Evolutionary conservation across 2,888 invertebrate species (phyloP).

Genomic region (Apamea monoglypha): DNA sequence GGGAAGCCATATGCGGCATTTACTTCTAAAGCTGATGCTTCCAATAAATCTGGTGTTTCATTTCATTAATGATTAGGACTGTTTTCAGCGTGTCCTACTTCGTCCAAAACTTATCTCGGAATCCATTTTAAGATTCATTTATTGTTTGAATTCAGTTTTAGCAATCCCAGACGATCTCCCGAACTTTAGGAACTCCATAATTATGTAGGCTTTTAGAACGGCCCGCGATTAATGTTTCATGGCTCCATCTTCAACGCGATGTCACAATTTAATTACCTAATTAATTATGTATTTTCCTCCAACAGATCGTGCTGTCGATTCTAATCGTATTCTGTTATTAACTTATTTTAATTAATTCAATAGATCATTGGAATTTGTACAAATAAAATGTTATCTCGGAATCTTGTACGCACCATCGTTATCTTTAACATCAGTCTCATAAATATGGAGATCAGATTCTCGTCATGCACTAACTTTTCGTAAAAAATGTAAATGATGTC

Average conservation of each 20-base stretch:
- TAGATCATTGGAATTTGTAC: constrained; percentile 33
- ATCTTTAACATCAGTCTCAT: constrained; percentile 34
- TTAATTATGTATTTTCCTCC: constrained; percentile 8
- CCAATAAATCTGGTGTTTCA: constrained; percentile 8
- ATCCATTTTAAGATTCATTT: background rate
- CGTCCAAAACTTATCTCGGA: background rate
- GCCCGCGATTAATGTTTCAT: background rate
- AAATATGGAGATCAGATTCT: constrained; percentile 39
- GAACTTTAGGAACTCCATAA: background rate
- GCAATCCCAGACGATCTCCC: background rate
- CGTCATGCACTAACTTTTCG: constrained; percentile 6
- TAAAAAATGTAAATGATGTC: constrained; percentile 41
- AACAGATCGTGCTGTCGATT: background rate
- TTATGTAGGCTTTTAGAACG: background rate
- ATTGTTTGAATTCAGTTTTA: background rate
- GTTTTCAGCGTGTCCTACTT: background rate
- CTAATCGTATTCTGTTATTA: constrained; percentile 15
- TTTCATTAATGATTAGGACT: constrained; percentile 4
- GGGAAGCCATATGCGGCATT: constrained; percentile 25
- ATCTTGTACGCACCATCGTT: constrained; percentile 24
- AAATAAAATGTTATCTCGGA: constrained; percentile 30
- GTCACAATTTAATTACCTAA: constrained; percentile 19
- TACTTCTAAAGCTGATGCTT: constrained; percentile 7
- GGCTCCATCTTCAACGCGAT: constrained; percentile 9
- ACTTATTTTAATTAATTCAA: constrained; percentile 28